These are phyloP conservation scores for Parthenolecanium corni DNA, from an alignment of 2,888 invertebrate genomes.

Conservation along the genomic window DNA sequence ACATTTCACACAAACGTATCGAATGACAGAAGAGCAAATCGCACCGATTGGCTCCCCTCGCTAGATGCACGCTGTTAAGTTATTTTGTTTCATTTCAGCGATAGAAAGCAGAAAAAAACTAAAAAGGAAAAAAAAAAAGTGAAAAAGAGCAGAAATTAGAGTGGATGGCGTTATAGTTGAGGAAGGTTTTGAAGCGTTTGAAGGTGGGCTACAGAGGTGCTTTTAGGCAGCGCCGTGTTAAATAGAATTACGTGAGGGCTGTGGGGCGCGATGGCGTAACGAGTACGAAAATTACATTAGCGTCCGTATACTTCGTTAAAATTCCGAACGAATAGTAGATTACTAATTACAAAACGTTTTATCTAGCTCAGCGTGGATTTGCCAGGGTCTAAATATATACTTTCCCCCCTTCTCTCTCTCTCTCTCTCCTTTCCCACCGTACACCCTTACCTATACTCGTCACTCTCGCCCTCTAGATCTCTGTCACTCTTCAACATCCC, in stretches of 20 bases:
- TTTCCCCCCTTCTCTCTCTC: not conserved
- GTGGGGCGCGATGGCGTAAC: slow-evolving; percentile 16
- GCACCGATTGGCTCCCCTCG: no score
- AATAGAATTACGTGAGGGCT: slow-evolving; percentile 15
- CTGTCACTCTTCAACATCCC: not conserved
- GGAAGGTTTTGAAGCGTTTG: no score
- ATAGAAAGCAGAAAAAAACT: no score
- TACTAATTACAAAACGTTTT: slow-evolving; percentile 24
- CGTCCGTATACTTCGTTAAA: slow-evolving; percentile 12
- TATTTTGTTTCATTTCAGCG: no score
- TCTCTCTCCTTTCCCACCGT: not conserved
- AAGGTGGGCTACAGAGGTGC: no score
- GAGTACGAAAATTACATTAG: slow-evolving; percentile 19
- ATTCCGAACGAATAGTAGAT: slow-evolving; percentile 25
- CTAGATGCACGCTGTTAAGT: no score
- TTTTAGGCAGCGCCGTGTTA: not conserved
- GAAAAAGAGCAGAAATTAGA: no score
- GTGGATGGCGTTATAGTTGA: no score
- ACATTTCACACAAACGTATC: no score
- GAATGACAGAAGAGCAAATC: no score
- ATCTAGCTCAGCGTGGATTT: slow-evolving; percentile 23
- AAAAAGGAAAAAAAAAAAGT: no score
- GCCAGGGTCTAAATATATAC: not conserved
- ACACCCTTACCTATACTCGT: not conserved
- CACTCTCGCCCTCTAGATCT: not conserved